Evolutionary conservation across 2,113 vertebrate species (phyloP), one percentile per base, ranked within the genome.

Genomic region (Engraulis encrasicolus): DNA sequence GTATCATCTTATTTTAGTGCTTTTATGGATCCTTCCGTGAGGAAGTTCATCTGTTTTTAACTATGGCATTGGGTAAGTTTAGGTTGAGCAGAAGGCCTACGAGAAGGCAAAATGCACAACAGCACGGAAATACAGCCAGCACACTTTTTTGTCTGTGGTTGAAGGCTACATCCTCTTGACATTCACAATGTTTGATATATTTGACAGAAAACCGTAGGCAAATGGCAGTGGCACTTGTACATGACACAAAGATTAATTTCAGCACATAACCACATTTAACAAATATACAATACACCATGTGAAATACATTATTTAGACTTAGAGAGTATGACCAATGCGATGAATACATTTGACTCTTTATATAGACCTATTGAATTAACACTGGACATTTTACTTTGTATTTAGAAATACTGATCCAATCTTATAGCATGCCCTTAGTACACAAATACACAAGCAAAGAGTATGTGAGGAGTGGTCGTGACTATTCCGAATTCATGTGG

Each of bases 131-230:
- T 74, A 31, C 66, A 74, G 66, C 66, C 15, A 23, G 0, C 66
- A 45, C n/a, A n/a, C n/a, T n/a, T n/a, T n/a, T n/a, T 74, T 74
- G 31, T 0, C 66, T 74, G 66, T 74, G 66, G 66, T 74, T 14
- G 31, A 31, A 34, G 31, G 66, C 66, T 74, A 74, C 66, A 74
- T 74, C 66, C 66, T 74, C 31, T 74, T 74, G 66, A 74, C 66
- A 74, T 74, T 74, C 66, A 74, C 27, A 74, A 11, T n/a, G 23
- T 27, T 27, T 27, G 2, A 9, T 61, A 7, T 11, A 15, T 34
- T 74, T 74, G 31, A n/a, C 58, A 74, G 12, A 36, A 14, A 74
- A 74, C 66, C 11, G 11, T 14, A 31, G 58, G 31, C 9, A 66
- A 66, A 66, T 11, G 7, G 58, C n/a, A n/a, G n/a, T 31, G 31